phyloP scores from a whole-genome alignment of 2,797 vertebrate species.

The Moxostoma hubbsi region DNA sequence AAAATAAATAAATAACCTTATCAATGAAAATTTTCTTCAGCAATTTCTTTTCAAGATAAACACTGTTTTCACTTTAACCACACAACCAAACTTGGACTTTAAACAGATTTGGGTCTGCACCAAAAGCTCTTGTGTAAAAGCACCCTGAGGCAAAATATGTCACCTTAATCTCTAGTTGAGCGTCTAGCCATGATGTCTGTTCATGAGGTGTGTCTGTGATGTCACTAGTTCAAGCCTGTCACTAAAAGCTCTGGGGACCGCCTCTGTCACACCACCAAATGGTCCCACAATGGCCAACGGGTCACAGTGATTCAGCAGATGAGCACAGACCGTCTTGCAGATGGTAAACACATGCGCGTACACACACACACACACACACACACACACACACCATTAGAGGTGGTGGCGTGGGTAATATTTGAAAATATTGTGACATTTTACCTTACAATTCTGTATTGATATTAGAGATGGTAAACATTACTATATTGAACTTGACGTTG shows the following conservation, averaged over 20 bases:
- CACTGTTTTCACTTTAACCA: background rate
- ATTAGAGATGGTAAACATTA: too few species aligned
- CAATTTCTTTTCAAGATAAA: too few species aligned
- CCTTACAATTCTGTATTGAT: too few species aligned
- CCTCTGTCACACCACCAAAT: slow-evolving; percentile 42
- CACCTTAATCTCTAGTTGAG: slow-evolving; percentile 36
- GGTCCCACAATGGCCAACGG: slow-evolving; percentile 42
- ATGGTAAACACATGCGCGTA: slow-evolving; percentile 62
- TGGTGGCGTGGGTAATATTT: background rate
- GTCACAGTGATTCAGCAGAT: slow-evolving; percentile 59
- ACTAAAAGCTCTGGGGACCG: slow-evolving; percentile 37
- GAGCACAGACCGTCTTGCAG: slow-evolving; percentile 69
- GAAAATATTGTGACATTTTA: too few species aligned
- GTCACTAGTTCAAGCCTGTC: slow-evolving; percentile 45
- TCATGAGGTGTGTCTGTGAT: slow-evolving; percentile 39
- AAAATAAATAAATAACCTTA: too few species aligned
- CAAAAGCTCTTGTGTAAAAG: slow-evolving; percentile 22
- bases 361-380: slow-evolving; percentile 40
- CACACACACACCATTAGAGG: slow-evolving; percentile 22
- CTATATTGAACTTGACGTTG: too few species aligned
- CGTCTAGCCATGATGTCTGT: slow-evolving; percentile 26
- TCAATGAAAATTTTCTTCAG: too few species aligned
- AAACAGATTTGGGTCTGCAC: background rate
- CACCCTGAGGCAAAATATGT: slow-evolving; percentile 15
- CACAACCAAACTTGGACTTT: slow-evolving; percentile 18